Percentiles rank a stretch among this genome's conserved stretches.
Evolutionary conservation across 1,140 invertebrate species (phyloP).

Genomic region (Drosophila repletoides): DNA sequence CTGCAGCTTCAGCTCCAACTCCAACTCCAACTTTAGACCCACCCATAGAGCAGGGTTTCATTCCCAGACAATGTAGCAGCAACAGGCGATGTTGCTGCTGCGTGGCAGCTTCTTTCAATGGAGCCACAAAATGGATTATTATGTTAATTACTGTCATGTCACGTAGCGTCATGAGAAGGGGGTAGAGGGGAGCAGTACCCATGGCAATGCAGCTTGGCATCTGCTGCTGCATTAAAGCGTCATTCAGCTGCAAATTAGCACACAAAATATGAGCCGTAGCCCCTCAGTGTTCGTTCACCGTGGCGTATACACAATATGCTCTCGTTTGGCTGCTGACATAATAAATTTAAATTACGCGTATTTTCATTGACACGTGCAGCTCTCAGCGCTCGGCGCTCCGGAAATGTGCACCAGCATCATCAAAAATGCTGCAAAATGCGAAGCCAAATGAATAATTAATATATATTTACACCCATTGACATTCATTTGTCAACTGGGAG

Average conservation of each 20-base stretch:
- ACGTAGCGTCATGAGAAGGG: constrained; percentile 36
- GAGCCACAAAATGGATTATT: constrained; percentile 72
- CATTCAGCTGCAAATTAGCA: constrained; percentile 71
- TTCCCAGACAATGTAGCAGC: constrained; percentile 17
- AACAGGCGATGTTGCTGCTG: constrained; percentile 1
- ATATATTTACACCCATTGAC: no score
- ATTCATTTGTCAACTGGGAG: no score
- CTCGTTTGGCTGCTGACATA: constrained; percentile 23
- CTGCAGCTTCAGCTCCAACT: no score
- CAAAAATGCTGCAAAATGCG: constrained; percentile 9
- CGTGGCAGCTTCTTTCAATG: constrained; percentile 47
- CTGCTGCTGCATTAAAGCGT: constrained; percentile 54
- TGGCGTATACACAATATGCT: constrained; percentile 33
- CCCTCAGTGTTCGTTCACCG: background rate
- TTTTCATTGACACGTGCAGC: constrained; percentile 46
- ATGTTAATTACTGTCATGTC: constrained; percentile 78
- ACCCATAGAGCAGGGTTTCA: background rate
- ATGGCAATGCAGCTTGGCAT: constrained; percentile 43
- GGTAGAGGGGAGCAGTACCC: background rate
- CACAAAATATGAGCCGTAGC: constrained; percentile 46
- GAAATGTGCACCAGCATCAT: background rate
- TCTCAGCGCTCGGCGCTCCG: no score
- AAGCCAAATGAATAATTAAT: background rate
- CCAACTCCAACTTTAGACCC: background rate
- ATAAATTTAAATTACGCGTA: constrained; percentile 58